Conservation (phyloP, 2,113 vertebrate genomes). For the Cebus imitator region DNA sequence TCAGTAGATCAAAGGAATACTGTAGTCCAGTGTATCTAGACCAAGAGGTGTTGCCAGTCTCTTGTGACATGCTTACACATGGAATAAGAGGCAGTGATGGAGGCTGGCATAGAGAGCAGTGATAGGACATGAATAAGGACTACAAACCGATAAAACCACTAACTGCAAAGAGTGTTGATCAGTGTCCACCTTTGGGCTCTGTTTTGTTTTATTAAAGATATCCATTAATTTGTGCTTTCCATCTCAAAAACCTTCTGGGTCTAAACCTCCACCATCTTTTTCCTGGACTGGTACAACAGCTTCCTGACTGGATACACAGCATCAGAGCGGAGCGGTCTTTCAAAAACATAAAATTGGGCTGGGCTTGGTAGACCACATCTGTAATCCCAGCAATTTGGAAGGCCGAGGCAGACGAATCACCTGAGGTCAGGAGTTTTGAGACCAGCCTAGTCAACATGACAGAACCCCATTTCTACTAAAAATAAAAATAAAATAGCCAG, state of each 20-base stretch:
- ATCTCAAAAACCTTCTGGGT: background rate
- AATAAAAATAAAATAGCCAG: too few relatives aligned
- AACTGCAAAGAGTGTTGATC: background rate
- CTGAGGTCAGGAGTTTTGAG: background rate
- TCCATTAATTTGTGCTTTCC: background rate
- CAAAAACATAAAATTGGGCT: background rate
- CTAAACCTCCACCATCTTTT: background rate
- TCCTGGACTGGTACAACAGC: background rate
- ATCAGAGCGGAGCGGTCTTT: background rate
- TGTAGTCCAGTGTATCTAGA: background rate
- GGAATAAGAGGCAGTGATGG: background rate
- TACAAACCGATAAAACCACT: background rate
- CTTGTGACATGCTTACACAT: background rate
- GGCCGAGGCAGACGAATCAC: background rate
- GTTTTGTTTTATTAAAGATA: background rate
- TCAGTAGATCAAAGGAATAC: constrained; percentile 36
- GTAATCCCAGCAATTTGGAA: background rate
- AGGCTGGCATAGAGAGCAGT: background rate
- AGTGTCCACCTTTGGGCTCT: background rate
- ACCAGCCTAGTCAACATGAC: background rate
- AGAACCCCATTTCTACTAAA: background rate
- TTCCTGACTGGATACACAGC: background rate
- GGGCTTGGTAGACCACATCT: background rate
- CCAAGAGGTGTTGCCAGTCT: background rate
- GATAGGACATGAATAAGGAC: background rate